Percentiles rank a stretch among this genome's conserved stretches.
phyloP scores from a whole-genome alignment of 2,113 vertebrate species.

The Platichthys flesus region DNA sequence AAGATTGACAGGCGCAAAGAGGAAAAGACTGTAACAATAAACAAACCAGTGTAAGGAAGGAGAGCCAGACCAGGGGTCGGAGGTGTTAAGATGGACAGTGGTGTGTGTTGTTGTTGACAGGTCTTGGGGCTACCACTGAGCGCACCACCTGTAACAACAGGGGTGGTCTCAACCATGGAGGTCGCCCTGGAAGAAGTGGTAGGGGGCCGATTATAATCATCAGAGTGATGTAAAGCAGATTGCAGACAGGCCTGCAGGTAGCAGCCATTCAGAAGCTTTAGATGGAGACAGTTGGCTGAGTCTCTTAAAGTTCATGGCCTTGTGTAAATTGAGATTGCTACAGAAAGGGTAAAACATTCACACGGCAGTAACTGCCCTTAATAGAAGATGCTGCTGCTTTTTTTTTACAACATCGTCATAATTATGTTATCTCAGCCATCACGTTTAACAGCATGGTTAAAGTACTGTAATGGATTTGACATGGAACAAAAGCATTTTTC shows the following conservation, averaged over 20 bases:
- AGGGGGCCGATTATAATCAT: slow-evolving; percentile 23
- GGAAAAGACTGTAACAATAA: slow-evolving; percentile 13
- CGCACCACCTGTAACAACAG: slow-evolving; percentile 45
- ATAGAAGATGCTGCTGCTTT: slow-evolving; percentile 9
- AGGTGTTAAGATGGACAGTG: slow-evolving; percentile 44
- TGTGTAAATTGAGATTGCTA: slow-evolving; percentile 42
- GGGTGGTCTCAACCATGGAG: slow-evolving; percentile 66
- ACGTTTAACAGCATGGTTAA: slow-evolving; percentile 21
- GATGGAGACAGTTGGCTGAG: not conserved
- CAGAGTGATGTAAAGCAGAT: slow-evolving; percentile 20
- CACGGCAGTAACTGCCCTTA: slow-evolving; percentile 24
- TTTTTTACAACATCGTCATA: slow-evolving; percentile 13
- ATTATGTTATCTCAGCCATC: slow-evolving; percentile 11
- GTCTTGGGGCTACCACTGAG: slow-evolving; percentile 47
- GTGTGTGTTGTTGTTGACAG: slow-evolving; percentile 46
- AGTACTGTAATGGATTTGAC: slow-evolving; percentile 5
- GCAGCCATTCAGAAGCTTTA: slow-evolving; percentile 21
- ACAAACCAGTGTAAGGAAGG: slow-evolving; percentile 40
- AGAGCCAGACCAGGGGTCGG: slow-evolving; percentile 7
- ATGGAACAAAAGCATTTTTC: not conserved
- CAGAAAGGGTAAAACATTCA: slow-evolving; percentile 19
- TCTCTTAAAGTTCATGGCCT: slow-evolving; percentile 51
- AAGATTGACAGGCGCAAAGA: slow-evolving; percentile 40
- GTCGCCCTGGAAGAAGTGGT: slow-evolving; percentile 16
- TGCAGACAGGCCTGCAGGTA: slow-evolving; percentile 5